Conservation (phyloP, 1,140 invertebrate genomes). For the Drosophila kepulauana region DNA sequence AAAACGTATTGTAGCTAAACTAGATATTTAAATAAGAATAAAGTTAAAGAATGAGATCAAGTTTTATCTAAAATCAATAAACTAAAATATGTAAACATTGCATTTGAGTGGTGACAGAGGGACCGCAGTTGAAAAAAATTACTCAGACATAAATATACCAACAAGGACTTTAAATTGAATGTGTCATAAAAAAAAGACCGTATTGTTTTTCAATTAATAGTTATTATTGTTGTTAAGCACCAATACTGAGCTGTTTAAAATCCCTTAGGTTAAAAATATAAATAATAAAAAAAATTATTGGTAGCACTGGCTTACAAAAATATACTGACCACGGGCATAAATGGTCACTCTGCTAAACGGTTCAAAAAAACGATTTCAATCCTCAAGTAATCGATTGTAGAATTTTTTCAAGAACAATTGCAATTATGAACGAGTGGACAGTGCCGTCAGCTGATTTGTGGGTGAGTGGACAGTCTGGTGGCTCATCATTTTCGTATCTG, state of each 20-base stretch:
- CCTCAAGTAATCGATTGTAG: constrained; percentile 21
- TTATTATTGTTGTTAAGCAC: too few relatives aligned
- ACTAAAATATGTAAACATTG: too few relatives aligned
- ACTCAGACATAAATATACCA: too few relatives aligned
- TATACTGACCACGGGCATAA: not conserved
- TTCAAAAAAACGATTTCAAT: constrained; percentile 9
- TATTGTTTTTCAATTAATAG: too few relatives aligned
- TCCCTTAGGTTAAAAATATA: not conserved
- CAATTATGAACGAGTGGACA: constrained; percentile 28
- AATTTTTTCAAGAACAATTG: constrained; percentile 32
- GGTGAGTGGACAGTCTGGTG: constrained; percentile 39
- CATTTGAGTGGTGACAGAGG: not conserved
- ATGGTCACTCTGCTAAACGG: not conserved
- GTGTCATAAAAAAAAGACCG: too few relatives aligned
- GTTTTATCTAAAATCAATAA: not conserved
- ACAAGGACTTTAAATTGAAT: too few relatives aligned
- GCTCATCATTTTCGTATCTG: constrained; percentile 57
- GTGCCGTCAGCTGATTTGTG: constrained; percentile 30
- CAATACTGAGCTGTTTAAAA: too few relatives aligned
- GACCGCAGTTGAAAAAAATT: not conserved
- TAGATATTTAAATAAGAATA: constrained; percentile 49
- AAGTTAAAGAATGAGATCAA: constrained; percentile 20
- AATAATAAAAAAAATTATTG: constrained; percentile 6
- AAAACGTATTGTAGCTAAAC: not conserved
- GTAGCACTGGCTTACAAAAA: too few relatives aligned